Evolutionary conservation across 1,140 invertebrate genomes (phyloP).

Genomic region (Phocides pigmalion): DNA sequence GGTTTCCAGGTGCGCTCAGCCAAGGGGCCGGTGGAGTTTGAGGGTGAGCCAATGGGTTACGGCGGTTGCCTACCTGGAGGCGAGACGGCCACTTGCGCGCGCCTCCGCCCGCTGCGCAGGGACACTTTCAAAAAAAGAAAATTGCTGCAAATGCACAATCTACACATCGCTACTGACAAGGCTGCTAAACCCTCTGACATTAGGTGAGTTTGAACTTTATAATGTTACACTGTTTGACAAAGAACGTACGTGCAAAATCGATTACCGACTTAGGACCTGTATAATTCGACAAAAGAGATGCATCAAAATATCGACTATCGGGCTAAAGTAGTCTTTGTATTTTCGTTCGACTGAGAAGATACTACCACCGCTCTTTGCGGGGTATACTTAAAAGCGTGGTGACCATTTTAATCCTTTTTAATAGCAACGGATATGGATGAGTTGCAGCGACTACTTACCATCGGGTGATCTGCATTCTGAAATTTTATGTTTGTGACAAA

Average conservation of each 20-base stretch:
- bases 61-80: constrained; percentile 86
- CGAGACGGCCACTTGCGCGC: constrained; percentile 52
- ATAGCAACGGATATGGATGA: too few relatives aligned
- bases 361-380: too few relatives aligned
- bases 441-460: too few relatives aligned
- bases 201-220: constrained; percentile 52
- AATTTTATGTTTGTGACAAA: neutral
- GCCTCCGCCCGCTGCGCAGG: constrained; percentile 61
- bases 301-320: too few relatives aligned
- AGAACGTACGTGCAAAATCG: too few relatives aligned
- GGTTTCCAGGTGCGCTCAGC: constrained; percentile 67
- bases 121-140: constrained; percentile 91
- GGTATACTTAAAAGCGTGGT: too few relatives aligned
- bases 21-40: constrained; percentile 69
- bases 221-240: too few relatives aligned
- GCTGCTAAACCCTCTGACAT: constrained; percentile 86
- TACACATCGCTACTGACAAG: constrained; percentile 90
- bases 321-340: neutral
- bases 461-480: too few relatives aligned
- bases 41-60: constrained; percentile 85
- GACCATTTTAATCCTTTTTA: too few relatives aligned
- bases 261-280: too few relatives aligned
- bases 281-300: too few relatives aligned
- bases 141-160: constrained; percentile 88
- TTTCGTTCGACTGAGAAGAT: too few relatives aligned